phyloP scores from a whole-genome alignment of 1,140 invertebrate genomes.

The Pentalonia nigronervosa region DNA sequence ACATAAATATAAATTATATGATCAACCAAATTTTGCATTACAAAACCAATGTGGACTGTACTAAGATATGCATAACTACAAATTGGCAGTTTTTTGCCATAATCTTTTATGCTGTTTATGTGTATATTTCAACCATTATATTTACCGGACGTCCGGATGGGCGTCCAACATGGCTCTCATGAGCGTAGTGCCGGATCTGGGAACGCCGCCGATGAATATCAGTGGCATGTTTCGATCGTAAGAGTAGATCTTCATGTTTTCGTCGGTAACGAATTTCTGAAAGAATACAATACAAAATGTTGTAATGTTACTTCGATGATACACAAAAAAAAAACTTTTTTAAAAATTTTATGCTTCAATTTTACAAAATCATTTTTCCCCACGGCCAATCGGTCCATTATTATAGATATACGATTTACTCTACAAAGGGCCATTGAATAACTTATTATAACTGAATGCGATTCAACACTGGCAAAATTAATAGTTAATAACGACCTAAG shows the following conservation, averaged over 20 bases:
- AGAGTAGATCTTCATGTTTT: slow-evolving; percentile 72
- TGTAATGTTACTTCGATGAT: background rate
- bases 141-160: slow-evolving; percentile 91
- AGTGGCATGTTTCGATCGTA: slow-evolving; percentile 89
- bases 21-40: too few species aligned
- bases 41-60: too few species aligned
- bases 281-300: slow-evolving; percentile 60
- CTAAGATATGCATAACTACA: background rate
- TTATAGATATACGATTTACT: background rate
- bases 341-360: background rate
- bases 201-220: slow-evolving; percentile 97
- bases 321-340: background rate
- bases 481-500: background rate
- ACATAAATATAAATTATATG: too few species aligned
- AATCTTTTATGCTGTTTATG: background rate
- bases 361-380: background rate
- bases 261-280: slow-evolving; percentile 71
- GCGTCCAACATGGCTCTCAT: slow-evolving; percentile 98
- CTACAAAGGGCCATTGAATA: background rate
- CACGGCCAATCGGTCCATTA: too few species aligned
- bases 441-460: background rate
- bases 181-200: slow-evolving; percentile 94
- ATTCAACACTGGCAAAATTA: background rate
- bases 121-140: background rate
- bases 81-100: background rate